Percentiles rank a stretch among this genome's conserved stretches.
These are phyloP conservation scores for Sarcophaga carnaria DNA, from an alignment of 2,888 invertebrate genomes.

Conservation along the genomic window DNA sequence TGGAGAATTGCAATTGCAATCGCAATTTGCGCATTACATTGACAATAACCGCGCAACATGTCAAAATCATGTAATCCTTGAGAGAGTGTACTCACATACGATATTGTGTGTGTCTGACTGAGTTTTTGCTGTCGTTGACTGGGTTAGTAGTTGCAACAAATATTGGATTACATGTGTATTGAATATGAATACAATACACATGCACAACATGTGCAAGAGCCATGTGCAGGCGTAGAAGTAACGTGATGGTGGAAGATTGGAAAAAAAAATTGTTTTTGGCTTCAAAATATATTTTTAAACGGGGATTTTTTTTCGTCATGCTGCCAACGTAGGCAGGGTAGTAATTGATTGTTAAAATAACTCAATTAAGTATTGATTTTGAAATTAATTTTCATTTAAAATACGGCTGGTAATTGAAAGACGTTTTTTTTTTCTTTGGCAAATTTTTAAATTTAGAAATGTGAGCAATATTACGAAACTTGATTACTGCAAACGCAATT, in stretches of 20 bases:
- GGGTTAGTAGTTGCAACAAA: slow-evolving; percentile 29
- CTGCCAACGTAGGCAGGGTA: background rate
- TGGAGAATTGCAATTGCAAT: background rate
- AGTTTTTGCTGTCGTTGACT: background rate
- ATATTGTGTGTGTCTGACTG: background rate
- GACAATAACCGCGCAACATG: slow-evolving; percentile 69
- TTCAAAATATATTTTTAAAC: background rate
- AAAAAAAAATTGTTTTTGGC: background rate
- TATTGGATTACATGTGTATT: slow-evolving; percentile 15
- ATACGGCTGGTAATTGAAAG: too few species aligned
- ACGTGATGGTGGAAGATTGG: slow-evolving; percentile 21
- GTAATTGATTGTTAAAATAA: background rate
- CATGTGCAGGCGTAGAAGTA: slow-evolving; percentile 45
- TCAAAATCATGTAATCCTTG: slow-evolving; percentile 69
- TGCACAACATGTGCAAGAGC: slow-evolving; percentile 12
- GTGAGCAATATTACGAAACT: too few species aligned
- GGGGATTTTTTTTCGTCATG: background rate
- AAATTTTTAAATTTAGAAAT: too few species aligned
- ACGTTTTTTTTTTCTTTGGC: too few species aligned
- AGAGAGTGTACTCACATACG: slow-evolving; percentile 44
- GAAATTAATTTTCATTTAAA: too few species aligned
- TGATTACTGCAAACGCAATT: too few species aligned
- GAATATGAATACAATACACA: background rate
- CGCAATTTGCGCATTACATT: slow-evolving; percentile 55
- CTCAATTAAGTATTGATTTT: background rate